Evolutionary conservation across 1,140 invertebrate species (phyloP), one percentile per base, ranked within the genome.

Genomic region (Macrocentrus cingulum): DNA sequence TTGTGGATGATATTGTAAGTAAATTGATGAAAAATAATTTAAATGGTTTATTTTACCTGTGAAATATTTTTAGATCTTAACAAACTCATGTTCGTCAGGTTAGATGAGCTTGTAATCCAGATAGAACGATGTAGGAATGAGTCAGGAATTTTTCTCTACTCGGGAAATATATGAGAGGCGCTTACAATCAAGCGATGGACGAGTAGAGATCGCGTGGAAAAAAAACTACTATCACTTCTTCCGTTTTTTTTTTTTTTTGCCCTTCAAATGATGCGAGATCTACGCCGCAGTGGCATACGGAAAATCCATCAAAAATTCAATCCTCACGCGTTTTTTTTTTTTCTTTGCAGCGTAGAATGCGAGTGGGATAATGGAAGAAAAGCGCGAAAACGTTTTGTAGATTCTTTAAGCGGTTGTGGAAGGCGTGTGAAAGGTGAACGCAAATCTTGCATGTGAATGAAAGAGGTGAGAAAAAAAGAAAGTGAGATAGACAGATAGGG

Each of bases 251-350:
- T 19, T 18, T 19, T 19, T 2, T 13, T 3, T 18, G 11, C 19
- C 25, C 9, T 49, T 15, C 7, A 8, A 20, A 23, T 8, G 4
- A 11, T 9, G 19, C 20, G 7, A 20, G 16, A 46, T 19, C 18
- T 36, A 32, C 9, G 20, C 25, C 29, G 6, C 23, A 32, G 20
- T 23, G 9, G 9, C 25, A 29, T 41, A 41, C 34, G 48, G 19
- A 20, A n/a, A 59, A 59, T 54, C 50, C 58, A 69, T 68, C 59
- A 68, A 69, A 69, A 67, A 68, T 68, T 69, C 68, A 69, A 68
- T 68, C 60, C 59, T 53, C 63, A 57, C 57, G 63, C 60, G 60
- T 50, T 37, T 52, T 60, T n/a, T n/a, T n/a, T n/a, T n/a, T n/a
- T n/a, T n/a, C n/a, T n/a, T n/a, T n/a, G n/a, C n/a, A n/a, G n/a